A percentile compares a stretch with the other conserved stretches of the same genome.
Conservation (phyloP, 1,140 invertebrate species). For the Eueides isabella region DNA sequence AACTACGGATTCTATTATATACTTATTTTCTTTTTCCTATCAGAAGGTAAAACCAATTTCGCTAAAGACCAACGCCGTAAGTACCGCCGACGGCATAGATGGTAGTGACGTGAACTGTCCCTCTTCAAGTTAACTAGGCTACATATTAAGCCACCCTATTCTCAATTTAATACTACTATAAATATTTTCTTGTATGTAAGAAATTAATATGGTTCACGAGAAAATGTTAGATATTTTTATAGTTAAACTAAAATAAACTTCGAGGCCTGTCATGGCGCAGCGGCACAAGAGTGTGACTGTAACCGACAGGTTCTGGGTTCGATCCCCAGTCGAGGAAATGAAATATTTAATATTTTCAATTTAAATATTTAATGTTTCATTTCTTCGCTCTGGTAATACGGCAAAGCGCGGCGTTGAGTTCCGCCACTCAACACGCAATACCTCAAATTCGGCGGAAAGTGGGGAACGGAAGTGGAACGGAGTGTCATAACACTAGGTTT, state of each 20-base stretch:
- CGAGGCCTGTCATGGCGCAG: no score
- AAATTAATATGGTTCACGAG: background rate
- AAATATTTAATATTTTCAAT: no score
- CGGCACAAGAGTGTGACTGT: no score
- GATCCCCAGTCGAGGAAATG: no score
- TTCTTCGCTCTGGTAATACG: no score
- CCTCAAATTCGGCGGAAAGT: no score
- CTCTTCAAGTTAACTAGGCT: background rate
- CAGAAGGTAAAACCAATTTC: background rate
- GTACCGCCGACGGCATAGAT: background rate
- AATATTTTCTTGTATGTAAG: background rate
- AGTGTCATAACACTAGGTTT: no score
- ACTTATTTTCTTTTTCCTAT: background rate
- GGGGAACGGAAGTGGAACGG: no score
- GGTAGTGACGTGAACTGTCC: background rate
- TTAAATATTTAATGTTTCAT: no score
- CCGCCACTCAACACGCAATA: no score
- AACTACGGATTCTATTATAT: background rate
- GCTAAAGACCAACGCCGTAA: background rate
- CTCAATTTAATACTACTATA: background rate
- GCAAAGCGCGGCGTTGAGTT: no score
- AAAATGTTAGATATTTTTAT: conserved; percentile 1
- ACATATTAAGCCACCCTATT: background rate
- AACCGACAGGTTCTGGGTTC: no score
- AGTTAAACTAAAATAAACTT: background rate